These are phyloP conservation scores for Cyprinodon brontotheroides DNA, from an alignment of 2,113 vertebrate species.

Conservation along the genomic window DNA sequence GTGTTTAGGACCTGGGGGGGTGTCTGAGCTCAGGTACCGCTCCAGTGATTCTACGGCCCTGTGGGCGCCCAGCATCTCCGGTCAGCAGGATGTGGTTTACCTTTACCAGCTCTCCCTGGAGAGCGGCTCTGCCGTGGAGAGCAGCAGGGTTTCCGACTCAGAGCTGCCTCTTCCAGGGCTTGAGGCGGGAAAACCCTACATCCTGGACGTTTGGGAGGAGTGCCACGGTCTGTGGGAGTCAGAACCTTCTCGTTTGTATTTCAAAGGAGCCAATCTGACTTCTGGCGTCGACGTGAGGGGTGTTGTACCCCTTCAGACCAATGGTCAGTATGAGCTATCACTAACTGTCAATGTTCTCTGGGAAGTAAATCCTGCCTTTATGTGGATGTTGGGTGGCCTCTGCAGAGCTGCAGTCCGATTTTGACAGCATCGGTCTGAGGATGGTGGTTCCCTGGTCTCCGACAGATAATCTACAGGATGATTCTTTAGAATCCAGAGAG, in stretches of 20 bases:
- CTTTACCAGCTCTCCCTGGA: slow-evolving; percentile 54
- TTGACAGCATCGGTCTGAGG: slow-evolving; percentile 3
- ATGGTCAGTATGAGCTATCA: slow-evolving; percentile 31
- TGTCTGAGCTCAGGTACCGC: slow-evolving; percentile 62
- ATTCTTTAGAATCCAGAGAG: slow-evolving; percentile 21
- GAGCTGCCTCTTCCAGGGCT: slow-evolving; percentile 42
- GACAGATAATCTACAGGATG: slow-evolving; percentile 21
- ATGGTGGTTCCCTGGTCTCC: slow-evolving; percentile 65
- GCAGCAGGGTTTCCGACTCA: slow-evolving; percentile 9
- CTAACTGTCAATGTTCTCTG: neutral
- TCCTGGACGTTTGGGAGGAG: slow-evolving; percentile 69
- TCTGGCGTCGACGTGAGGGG: slow-evolving; percentile 4
- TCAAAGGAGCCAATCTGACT: slow-evolving; percentile 25
- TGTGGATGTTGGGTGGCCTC: neutral
- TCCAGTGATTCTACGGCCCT: slow-evolving; percentile 44
- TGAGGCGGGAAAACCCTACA: slow-evolving; percentile 43
- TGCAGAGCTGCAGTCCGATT: neutral
- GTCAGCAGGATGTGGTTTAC: slow-evolving; percentile 25
- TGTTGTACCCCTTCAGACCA: neutral
- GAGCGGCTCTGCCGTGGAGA: slow-evolving; percentile 33
- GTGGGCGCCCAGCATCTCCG: slow-evolving; percentile 38
- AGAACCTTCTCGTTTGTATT: slow-evolving; percentile 16
- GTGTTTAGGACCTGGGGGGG: slow-evolving; percentile 49
- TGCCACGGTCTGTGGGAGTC: slow-evolving; percentile 49
- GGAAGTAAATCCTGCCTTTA: neutral